Conservation (phyloP, 1,140 invertebrate species). For the Formica selysi region DNA sequence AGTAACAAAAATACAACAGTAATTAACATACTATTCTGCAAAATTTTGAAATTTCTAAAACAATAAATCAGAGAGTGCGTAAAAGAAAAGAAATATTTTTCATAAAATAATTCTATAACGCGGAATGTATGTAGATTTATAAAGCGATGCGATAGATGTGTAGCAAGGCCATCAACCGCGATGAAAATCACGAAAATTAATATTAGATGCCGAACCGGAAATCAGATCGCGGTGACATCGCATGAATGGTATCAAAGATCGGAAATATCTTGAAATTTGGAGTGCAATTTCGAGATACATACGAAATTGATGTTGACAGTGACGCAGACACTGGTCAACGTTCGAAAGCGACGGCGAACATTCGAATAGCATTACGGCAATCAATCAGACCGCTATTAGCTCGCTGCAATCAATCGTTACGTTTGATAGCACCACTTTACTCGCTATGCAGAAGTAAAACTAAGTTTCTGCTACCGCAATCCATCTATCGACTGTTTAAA, state of each 20-base stretch:
- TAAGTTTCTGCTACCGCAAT: slow-evolving; percentile 50
- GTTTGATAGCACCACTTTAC: slow-evolving; percentile 52
- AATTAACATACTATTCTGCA: background rate
- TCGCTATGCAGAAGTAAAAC: slow-evolving; percentile 56
- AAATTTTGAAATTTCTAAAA: background rate
- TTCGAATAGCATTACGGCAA: slow-evolving; percentile 60
- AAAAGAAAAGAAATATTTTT: background rate
- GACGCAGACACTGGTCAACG: slow-evolving; percentile 42
- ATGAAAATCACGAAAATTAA: background rate
- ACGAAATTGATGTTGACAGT: slow-evolving; percentile 52
- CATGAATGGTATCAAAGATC: slow-evolving; percentile 1
- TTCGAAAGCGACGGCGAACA: slow-evolving; percentile 35
- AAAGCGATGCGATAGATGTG: background rate
- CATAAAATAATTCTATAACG: background rate
- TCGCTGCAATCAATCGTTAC: slow-evolving; percentile 57
- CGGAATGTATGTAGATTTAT: background rate
- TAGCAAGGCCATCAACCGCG: background rate
- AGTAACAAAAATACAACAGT: background rate
- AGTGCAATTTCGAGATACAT: background rate
- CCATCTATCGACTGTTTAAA: slow-evolving; percentile 18
- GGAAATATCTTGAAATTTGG: slow-evolving; percentile 44
- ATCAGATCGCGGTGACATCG: background rate
- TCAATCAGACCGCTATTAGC: slow-evolving; percentile 55
- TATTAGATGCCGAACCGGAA: background rate
- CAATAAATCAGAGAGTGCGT: background rate